Evolutionary conservation across 2,888 invertebrate genomes (phyloP), one percentile per base, ranked within the genome.

Genomic region (Pterostichus madidus): DNA sequence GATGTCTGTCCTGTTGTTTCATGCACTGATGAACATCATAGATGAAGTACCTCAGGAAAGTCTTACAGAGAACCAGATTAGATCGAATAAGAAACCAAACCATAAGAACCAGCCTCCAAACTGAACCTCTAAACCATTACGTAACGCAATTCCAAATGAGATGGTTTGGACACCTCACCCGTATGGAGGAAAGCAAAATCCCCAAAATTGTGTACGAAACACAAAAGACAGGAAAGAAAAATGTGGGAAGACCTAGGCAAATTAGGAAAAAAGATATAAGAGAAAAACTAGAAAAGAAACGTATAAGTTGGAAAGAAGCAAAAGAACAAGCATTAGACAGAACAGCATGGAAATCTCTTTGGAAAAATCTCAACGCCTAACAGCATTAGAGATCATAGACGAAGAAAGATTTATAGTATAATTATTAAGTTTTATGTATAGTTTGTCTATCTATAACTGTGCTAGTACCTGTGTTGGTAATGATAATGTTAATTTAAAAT

Each of bases 321-420:
- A 61, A 61, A 61, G 61, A 61, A 32, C 1, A 61, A 61, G 61
- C 32, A 32, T 11, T 32, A 61, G 32, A 61, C 5, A 61, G 32
- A 61, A 61, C 32, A 32, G 32, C 61, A 61, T 61, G 61, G 61
- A 61, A 61, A 61, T 32, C 32, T 31, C 61, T 61, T 31, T 61
- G 61, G 24, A 15, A 56, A 56, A 56, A 56, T 56, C 56, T 56
- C 56, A 17, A 56, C 17, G 56, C 56, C 17, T 15, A 56, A 56
- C 56, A 56, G 56, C 56, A 56, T 7, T 17, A 56, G 56, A 56
- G 56, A 56, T 56, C 15, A 56, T 56, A 15, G 56, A 56, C 56
- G 17, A 56, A 56, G 56, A 52, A n/a, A n/a, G n/a, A n/a, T n/a
- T n/a, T n/a, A n/a, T n/a, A n/a, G n/a, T n/a, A n/a, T n/a, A n/a